Base-by-base conservation (phyloP, 2,888 invertebrate genomes). In the Rhyacophila evoluta region DNA sequence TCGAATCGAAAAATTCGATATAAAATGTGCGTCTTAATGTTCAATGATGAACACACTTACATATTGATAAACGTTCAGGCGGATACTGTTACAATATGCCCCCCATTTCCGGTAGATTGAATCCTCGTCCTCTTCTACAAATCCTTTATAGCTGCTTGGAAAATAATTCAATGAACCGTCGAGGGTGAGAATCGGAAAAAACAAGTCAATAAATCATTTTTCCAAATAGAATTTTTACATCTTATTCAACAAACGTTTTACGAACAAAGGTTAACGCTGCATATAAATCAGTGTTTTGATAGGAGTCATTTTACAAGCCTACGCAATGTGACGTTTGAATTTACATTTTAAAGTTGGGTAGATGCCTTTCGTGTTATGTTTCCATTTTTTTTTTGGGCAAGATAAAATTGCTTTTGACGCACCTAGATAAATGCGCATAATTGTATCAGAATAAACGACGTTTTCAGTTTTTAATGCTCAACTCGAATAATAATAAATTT, bases 201-300 rank as follows among this genome's bases (percentile, higher is more conserved):
- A 81, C 79, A 81, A 37, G 71, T 72, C 77, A 27, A 79, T 81
- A 79, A 81, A 81, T 81, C 81, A 79, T 81, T 55, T 75, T 77
- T 76, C 68, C 55, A 12, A 72, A 72, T 75, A 68, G 75, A 68
- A 75, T 69, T 80, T 78, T 69, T 72, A 72, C 76, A 77, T 72
- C 39, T 69, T 80, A 80, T 75, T 77, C 72, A 27, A 37, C 37
- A 75, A 79, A 79, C 76, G 79, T 79, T 79, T 80, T 67, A 75
- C 75, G 74, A 74, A 72, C 70, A 72, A 73, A 69, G 69, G 77
- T 38, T 72, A 41, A 67, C 70, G 38, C 41, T 72, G 80, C 76
- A 80, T 75, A 72, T 78, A 77, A 77, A 80, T 77, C 74, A 72
- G 67, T 69, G n/a, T 55, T 33, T 19, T 37, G 75, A 25, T 25